Evolutionary conservation across 2,797 vertebrate genomes (phyloP), one percentile per base, ranked within the genome.

Genomic region (Linurgus olivaceus): DNA sequence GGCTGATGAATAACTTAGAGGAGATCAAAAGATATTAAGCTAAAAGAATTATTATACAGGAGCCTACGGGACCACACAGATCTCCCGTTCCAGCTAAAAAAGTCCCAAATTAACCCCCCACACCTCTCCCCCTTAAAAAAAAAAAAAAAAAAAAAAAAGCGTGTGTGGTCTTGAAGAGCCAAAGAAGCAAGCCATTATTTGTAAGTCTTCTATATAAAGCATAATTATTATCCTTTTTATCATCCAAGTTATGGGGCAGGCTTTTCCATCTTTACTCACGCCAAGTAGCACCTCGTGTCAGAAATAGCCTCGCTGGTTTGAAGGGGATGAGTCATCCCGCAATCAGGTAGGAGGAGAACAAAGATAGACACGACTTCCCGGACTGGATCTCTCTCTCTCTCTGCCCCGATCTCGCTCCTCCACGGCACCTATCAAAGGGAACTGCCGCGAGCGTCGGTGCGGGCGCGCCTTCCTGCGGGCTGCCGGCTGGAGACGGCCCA

Each of bases 21-120:
- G 96, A 98, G 98, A 98, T 98, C 98, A 98, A 98, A 98, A 98
- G 98, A 98, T 98, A 98, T 98, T 98, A 97, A 98, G 96, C 97
- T 97, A 83, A 24, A 97, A 96, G 98, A 98, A 98, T 98, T 98
- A 98, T 98, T 97, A 97, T 95, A 97, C 97, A 96, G 94, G 96
- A 98, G 97, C 95, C 96, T 94, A 96, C 97, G 92, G 97, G 98
- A 98, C 98, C 98, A 98, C 98, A 98, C 98, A 98, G 97, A 98
- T 96, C 97, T 98, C 94, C 80, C 0, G 68, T 95, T 97, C 97
- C 97, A 94, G 86, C 80, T 94, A 97, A 97, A 97, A 97, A 97
- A 96, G 96, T 96, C 95, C 75, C 93, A 97, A 94, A 96, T 96
- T 97, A 96, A 96, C 95, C 89, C 95, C 94, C 95, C 84, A 20